Evolutionary conservation across 1,140 invertebrate genomes (phyloP), one percentile per base, ranked within the genome.

Genomic region (Oppia nitens): DNA sequence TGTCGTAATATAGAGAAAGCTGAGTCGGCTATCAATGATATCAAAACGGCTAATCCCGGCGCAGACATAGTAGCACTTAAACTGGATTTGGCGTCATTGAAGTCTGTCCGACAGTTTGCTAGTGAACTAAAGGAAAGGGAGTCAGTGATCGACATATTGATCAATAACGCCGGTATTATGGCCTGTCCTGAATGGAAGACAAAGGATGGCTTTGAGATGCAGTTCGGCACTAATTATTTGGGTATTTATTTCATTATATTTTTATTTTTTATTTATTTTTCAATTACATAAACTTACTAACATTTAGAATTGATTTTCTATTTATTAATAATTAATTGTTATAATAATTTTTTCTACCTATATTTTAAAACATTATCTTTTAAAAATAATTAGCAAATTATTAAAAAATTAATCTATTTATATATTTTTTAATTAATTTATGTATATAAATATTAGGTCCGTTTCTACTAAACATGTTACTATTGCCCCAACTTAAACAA

Each of bases 151-250:
- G 76, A 94, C 72, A 75, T 92, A 32, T 74, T 95, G 45, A 82
- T 96, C 55, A 93, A 94, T 69, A 96, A 95, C 74, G 90, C 63
- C 61, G 70, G 66, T 53, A 63, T 71, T 0, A 69, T 69, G 65
- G 62, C 61, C 12, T 66, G 64, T 64, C 64, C 66, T 73, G 67
- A 73, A 23, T 64, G 69, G 1, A 70, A 70, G 51, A 90, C 85
- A 0, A 73, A 78, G 64, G 87, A 92, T 72, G 85, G 84, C 0
- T 85, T 85, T 72, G 88, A 93, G 72, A 79, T 81, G 51, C 82
- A 87, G 23, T 68, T 75, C 28, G 71, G 69, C 1, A 69, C 71
- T 6, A 75, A 75, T 59, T 69, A 74, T 63, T 63, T 75, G 4
- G 72, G n/a, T n/a, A n/a, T n/a, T n/a, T n/a, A n/a, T n/a, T n/a